A percentile compares a stretch with the other conserved stretches of the same genome.
phyloP scores from a whole-genome alignment of 2,888 invertebrate genomes.

The Agriopis marginaria region DNA sequence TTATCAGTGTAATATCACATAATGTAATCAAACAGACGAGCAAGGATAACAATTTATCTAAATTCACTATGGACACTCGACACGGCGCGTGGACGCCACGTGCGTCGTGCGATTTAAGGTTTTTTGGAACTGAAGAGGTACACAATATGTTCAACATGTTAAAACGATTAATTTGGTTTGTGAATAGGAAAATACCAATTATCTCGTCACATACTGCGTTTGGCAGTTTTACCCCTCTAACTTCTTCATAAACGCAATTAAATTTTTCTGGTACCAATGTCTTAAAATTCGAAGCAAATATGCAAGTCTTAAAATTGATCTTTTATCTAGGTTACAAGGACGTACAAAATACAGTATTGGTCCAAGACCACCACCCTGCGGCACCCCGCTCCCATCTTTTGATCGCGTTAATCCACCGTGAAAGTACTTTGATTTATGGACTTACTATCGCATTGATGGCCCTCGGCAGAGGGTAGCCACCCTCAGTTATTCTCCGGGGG shows the following conservation, averaged over 20 bases:
- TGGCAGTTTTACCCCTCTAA: not conserved
- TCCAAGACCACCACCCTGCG: constrained; percentile 30
- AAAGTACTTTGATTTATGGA: constrained; percentile 63
- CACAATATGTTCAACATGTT: not conserved
- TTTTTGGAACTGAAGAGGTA: constrained; percentile 5
- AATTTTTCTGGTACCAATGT: too few relatives aligned
- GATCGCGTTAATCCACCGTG: constrained; percentile 61
- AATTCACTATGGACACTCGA: constrained; percentile 36
- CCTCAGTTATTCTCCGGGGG: constrained; percentile 36
- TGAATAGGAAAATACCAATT: not conserved
- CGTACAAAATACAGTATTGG: constrained; percentile 34
- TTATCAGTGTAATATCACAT: constrained; percentile 25
- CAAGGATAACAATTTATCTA: constrained; percentile 32
- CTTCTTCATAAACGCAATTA: too few relatives aligned
- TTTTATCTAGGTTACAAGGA: constrained; percentile 15
- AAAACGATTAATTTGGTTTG: not conserved
- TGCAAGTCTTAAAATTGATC: not conserved
- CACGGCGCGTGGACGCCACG: constrained; percentile 43
- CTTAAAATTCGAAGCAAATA: not conserved
- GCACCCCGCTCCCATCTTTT: constrained; percentile 49
- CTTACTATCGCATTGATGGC: constrained; percentile 41
- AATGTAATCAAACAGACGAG: constrained; percentile 38
- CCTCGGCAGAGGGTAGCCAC: constrained; percentile 26
- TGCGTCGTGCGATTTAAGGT: constrained; percentile 17
- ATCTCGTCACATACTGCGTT: not conserved